These are phyloP conservation scores for Meteorus cinctellus DNA, from an alignment of 2,888 invertebrate species.

Conservation along the genomic window DNA sequence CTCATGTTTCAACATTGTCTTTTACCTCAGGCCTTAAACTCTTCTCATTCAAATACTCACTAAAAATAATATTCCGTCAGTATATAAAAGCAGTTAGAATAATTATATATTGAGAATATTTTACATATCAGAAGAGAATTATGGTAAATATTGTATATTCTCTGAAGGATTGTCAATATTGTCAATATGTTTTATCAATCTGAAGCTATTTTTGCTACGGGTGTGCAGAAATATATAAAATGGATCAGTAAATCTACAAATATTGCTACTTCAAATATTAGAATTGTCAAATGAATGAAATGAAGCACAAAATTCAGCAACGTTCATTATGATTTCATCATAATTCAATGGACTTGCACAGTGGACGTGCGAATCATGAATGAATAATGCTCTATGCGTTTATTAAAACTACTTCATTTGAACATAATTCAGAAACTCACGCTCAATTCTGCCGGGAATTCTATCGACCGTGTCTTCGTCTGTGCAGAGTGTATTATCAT, in stretches of 20 bases:
- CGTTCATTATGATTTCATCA: constrained; percentile 41
- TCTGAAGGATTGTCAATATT: neutral
- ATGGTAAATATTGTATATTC: no score
- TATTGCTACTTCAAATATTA: neutral
- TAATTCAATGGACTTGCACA: neutral
- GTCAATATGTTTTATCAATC: neutral
- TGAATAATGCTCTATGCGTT: constrained; percentile 1
- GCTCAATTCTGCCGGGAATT: constrained; percentile 12
- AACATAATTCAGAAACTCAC: constrained; percentile 19
- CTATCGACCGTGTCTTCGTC: constrained; percentile 26
- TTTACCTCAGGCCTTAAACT: neutral
- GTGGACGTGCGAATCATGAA: constrained; percentile 10
- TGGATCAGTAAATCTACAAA: neutral
- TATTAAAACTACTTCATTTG: neutral
- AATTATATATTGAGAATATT: no score
- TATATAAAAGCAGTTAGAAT: no score
- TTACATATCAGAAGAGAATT: no score
- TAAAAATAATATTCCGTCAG: neutral
- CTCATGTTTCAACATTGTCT: neutral
- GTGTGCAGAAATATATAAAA: neutral
- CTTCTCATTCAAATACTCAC: neutral
- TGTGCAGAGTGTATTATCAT: constrained; percentile 15
- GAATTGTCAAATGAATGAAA: neutral
- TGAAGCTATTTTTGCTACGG: neutral
- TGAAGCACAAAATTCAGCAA: constrained; percentile 50